Conservation (phyloP, 1,140 invertebrate species). For the Drosophila saltans region DNA sequence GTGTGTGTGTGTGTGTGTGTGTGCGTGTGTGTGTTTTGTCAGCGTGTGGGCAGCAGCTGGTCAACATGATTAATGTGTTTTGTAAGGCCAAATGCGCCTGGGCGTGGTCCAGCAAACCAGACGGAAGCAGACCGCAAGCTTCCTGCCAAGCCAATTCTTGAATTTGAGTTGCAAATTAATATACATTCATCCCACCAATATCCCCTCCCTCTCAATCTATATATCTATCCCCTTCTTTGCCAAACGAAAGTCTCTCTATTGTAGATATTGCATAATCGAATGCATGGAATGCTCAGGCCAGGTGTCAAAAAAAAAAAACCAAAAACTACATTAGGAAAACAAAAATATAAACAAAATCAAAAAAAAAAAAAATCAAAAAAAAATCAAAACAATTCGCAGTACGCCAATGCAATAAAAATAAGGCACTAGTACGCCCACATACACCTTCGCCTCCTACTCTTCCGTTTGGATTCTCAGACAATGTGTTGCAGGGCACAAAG, state of each 20-base stretch:
- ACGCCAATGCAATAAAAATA: too few relatives aligned
- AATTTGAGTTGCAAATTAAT: constrained; percentile 3
- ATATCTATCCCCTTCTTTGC: neutral
- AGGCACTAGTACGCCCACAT: constrained; percentile 30
- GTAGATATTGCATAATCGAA: constrained; percentile 59
- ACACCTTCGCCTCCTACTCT: constrained; percentile 3
- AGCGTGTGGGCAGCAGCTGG: constrained; percentile 38
- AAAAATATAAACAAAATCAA: too few relatives aligned
- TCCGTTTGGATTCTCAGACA: constrained; percentile 66
- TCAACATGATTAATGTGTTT: constrained; percentile 57
- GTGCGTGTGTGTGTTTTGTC: constrained; percentile 37
- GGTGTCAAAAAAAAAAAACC: constrained; percentile 38
- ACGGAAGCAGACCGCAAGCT: constrained; percentile 44
- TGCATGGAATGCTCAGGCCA: constrained; percentile 61
- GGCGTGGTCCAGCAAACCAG: constrained; percentile 48
- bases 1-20: constrained; percentile 32
- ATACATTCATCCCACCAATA: neutral
- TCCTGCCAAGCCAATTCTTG: constrained; percentile 15
- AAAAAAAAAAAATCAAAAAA: too few relatives aligned
- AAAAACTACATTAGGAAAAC: neutral
- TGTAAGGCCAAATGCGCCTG: constrained; percentile 33
- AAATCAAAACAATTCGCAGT: too few relatives aligned
- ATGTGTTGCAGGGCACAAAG: constrained; percentile 18
- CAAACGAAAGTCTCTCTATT: neutral
- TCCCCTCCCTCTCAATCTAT: neutral